Conservation (phyloP, 2,888 invertebrate genomes). For the Boloria selene region DNA sequence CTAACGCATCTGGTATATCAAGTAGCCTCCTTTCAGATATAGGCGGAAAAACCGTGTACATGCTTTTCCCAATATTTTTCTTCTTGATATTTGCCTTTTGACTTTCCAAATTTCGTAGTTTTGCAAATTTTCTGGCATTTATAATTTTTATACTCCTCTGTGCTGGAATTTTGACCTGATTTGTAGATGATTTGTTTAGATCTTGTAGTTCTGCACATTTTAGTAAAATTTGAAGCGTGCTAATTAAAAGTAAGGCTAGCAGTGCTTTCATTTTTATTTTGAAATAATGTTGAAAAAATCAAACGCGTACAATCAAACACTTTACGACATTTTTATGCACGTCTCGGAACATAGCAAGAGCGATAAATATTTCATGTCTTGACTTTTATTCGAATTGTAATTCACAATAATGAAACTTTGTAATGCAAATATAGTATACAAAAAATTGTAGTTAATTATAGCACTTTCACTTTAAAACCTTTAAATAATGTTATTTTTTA, state of each 20-base stretch:
- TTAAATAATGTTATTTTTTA: too few relatives aligned
- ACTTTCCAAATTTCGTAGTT: slow-evolving; percentile 24
- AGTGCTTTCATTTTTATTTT: slow-evolving; percentile 37
- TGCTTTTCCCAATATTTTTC: slow-evolving; percentile 16
- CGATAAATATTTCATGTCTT: slow-evolving; percentile 47
- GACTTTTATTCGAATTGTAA: slow-evolving; percentile 9
- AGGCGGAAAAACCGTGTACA: slow-evolving; percentile 57
- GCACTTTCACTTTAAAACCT: too few relatives aligned
- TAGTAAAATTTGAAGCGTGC: slow-evolving; percentile 28
- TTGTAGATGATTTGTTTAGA: slow-evolving; percentile 43
- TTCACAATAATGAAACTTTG: too few relatives aligned
- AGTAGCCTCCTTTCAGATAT: slow-evolving; percentile 34
- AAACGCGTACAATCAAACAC: slow-evolving; percentile 38
- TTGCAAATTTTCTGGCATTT: slow-evolving; percentile 52
- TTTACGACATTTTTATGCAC: slow-evolving; percentile 46
- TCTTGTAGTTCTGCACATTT: slow-evolving; percentile 34
- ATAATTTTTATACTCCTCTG: slow-evolving; percentile 50
- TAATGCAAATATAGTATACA: too few relatives aligned
- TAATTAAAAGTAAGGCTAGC: slow-evolving; percentile 30
- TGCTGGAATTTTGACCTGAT: slow-evolving; percentile 46
- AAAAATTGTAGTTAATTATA: too few relatives aligned
- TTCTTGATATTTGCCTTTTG: slow-evolving; percentile 32
- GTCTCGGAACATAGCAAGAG: slow-evolving; percentile 34
- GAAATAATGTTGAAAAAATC: slow-evolving; percentile 41
- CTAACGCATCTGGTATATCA: slow-evolving; percentile 52